Percentiles rank a stretch among this genome's conserved stretches.
phyloP scores from a whole-genome alignment of 2,113 vertebrate genomes.

The Thomomys bottae region DNA sequence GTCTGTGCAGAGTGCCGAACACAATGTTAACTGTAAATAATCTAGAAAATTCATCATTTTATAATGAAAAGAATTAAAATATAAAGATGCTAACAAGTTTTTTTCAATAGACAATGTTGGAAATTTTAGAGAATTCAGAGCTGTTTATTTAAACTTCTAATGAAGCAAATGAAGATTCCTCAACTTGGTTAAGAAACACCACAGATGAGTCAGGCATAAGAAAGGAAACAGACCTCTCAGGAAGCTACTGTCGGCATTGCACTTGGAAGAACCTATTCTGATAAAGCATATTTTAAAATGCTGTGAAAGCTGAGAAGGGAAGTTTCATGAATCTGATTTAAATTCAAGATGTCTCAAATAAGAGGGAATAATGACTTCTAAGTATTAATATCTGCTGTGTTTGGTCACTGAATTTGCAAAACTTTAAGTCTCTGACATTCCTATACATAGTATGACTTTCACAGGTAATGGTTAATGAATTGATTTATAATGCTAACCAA shows the following conservation, averaged over 20 bases:
- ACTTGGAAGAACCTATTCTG: neutral
- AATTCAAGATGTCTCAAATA: neutral
- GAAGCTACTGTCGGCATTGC: neutral
- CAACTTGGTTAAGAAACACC: neutral
- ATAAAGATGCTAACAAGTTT: neutral
- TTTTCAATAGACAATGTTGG: neutral
- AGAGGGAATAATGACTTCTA: neutral
- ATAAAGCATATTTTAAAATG: neutral
- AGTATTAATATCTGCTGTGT: neutral
- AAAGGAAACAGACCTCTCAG: neutral
- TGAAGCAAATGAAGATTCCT: neutral
- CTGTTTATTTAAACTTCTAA: neutral
- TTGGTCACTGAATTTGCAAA: neutral
- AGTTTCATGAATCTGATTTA: neutral
- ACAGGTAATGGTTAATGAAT: constrained; percentile 73
- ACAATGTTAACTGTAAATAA: too few species aligned
- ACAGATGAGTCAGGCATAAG: neutral
- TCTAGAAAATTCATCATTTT: neutral
- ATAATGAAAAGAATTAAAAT: neutral
- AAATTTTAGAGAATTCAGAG: constrained; percentile 19
- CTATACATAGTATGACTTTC: constrained; percentile 47
- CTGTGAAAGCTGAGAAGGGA: too few species aligned
- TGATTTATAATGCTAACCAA: constrained; percentile 79
- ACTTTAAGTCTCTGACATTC: neutral
- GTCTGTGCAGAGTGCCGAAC: too few species aligned